These are phyloP conservation scores for Catamblyrhynchus diadema DNA, from an alignment of 2,797 vertebrate genomes.

Conservation along the genomic window DNA sequence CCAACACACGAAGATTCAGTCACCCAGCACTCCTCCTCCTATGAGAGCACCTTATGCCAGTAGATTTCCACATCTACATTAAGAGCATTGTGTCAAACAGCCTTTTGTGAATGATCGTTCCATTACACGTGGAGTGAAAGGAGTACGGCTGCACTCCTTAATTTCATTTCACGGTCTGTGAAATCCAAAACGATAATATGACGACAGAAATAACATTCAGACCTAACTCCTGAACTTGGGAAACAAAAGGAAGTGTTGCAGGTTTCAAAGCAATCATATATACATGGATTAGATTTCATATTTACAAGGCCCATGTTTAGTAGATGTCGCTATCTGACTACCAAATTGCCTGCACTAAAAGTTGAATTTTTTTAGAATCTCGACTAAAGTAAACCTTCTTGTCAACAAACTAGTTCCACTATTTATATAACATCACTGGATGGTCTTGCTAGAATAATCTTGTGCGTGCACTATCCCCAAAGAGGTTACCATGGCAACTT, in stretches of 20 bases:
- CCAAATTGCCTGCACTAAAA: not conserved
- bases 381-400: not conserved
- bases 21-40: not conserved
- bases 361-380: not conserved
- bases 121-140: not conserved
- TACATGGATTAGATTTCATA: not conserved
- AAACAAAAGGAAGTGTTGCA: not conserved
- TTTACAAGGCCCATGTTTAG: not conserved
- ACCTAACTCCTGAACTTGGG: not conserved
- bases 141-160: not conserved
- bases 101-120: not conserved
- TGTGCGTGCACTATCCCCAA: conserved; percentile 62
- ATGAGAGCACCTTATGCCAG: not conserved
- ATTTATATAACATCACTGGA: conserved; percentile 66
- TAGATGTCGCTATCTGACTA: not conserved
- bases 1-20: not conserved
- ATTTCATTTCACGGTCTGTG: not conserved
- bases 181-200: not conserved
- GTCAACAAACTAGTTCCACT: conserved; percentile 48
- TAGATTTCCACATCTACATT: not conserved
- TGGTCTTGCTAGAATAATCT: conserved; percentile 59
- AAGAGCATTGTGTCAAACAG: not conserved
- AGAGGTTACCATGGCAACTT: conserved; percentile 79
- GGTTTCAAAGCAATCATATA: not conserved
- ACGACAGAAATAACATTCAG: not conserved